Percentiles rank a stretch among this genome's conserved stretches.
phyloP scores from a whole-genome alignment of 1,140 invertebrate species.

The Meloidogyne hapla region DNA sequence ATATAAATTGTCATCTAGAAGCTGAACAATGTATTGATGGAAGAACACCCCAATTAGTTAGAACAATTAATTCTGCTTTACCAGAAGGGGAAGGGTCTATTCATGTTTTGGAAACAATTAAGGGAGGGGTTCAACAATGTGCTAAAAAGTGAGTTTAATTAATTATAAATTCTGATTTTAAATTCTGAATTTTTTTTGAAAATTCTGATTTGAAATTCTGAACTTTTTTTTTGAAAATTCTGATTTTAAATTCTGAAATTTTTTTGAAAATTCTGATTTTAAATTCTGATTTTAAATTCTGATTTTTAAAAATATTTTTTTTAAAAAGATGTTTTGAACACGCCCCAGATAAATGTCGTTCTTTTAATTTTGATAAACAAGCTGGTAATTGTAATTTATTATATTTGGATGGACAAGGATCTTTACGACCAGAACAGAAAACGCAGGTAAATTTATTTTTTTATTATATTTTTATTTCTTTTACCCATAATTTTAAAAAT shows the following conservation, averaged over 20 bases:
- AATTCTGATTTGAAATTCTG: background rate
- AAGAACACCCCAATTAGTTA: conserved; percentile 42
- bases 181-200: background rate
- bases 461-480: background rate
- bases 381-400: conserved; percentile 56
- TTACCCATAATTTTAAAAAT: too few species aligned
- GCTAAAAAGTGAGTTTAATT: conserved; percentile 20
- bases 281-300: too few species aligned
- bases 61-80: conserved; percentile 58
- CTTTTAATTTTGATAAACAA: conserved; percentile 63
- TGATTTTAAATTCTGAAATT: background rate
- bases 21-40: conserved; percentile 50
- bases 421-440: conserved; percentile 59
- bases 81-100: conserved; percentile 59
- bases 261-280: background rate
- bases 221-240: background rate
- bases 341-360: conserved; percentile 61
- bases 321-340: conserved; percentile 44
- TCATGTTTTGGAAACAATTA: conserved; percentile 55
- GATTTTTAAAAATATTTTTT: background rate
- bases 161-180: background rate
- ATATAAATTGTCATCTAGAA: conserved; percentile 62
- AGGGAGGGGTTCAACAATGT: conserved; percentile 13
- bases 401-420: conserved; percentile 60
- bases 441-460: background rate